Percentiles rank a stretch among this genome's conserved stretches.
Evolutionary conservation across 1,140 invertebrate species (phyloP).

Genomic region (Drosophila busckii): DNA sequence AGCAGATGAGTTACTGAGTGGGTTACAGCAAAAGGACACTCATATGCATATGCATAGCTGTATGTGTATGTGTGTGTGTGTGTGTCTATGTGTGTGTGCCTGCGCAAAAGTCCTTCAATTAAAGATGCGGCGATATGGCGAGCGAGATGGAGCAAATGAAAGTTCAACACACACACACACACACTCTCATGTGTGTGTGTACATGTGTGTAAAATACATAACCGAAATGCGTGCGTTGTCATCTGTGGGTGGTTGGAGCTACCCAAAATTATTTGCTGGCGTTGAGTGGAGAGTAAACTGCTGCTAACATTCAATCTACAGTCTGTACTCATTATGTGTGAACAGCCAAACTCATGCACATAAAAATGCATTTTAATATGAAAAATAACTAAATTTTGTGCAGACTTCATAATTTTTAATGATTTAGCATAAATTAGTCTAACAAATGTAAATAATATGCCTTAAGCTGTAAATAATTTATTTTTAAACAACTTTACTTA

Average conservation of each 20-base stretch:
- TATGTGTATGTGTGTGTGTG: background rate
- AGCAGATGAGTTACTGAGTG: slow-evolving; percentile 26
- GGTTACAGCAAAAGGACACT: slow-evolving; percentile 9
- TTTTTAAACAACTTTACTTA: too few species aligned
- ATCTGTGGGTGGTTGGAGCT: slow-evolving; percentile 13
- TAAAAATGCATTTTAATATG: too few species aligned
- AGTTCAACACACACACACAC: slow-evolving; percentile 48
- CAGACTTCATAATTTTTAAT: too few species aligned
- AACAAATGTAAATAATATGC: too few species aligned
- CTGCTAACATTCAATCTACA: slow-evolving; percentile 31
- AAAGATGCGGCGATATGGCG: slow-evolving; percentile 52
- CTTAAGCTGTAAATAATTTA: too few species aligned
- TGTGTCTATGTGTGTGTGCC: slow-evolving; percentile 33
- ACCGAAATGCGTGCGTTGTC: slow-evolving; percentile 2
- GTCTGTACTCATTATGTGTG: too few species aligned
- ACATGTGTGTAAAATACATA: slow-evolving; percentile 7
- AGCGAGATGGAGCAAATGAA: slow-evolving; percentile 57
- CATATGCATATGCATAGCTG: background rate
- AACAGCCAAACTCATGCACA: too few species aligned
- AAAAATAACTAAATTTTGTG: too few species aligned
- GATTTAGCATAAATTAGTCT: too few species aligned
- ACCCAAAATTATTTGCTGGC: slow-evolving; percentile 27
- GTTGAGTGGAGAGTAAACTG: too few species aligned
- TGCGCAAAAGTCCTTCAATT: slow-evolving; percentile 75
- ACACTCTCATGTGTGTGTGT: slow-evolving; percentile 11